phyloP scores from a whole-genome alignment of 2,888 invertebrate species.

The Hecatera dysodea region DNA sequence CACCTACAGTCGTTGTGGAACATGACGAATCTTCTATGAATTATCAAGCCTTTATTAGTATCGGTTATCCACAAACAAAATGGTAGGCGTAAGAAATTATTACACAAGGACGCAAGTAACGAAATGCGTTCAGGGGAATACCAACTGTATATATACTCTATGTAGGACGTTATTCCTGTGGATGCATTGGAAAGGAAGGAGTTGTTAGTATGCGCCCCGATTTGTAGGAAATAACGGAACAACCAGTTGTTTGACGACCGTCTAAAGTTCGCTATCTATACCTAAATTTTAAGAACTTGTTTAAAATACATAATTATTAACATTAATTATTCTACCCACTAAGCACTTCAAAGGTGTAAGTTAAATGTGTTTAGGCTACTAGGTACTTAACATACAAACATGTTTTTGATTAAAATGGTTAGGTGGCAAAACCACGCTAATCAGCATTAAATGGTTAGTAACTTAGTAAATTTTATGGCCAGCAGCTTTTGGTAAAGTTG shows the following conservation, averaged over 20 bases:
- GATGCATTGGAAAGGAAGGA: conserved; percentile 57
- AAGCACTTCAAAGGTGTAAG: background rate
- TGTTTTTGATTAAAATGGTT: background rate
- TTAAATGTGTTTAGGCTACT: background rate
- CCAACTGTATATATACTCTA: conserved; percentile 21
- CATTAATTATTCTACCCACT: conserved; percentile 14
- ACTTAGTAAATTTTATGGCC: no score
- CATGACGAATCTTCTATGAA: conserved; percentile 60
- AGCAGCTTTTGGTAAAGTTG: no score
- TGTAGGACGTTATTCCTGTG: conserved; percentile 66
- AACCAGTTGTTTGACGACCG: conserved; percentile 77
- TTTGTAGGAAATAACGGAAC: conserved; percentile 88
- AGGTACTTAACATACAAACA: background rate
- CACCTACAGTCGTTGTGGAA: conserved; percentile 31
- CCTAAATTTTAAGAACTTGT: conserved; percentile 48
- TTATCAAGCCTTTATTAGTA: conserved; percentile 50
- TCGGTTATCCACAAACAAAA: conserved; percentile 55
- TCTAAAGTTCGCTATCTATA: conserved; percentile 64
- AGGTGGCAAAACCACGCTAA: no score
- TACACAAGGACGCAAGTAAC: conserved; percentile 44
- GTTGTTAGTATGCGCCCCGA: conserved; percentile 82
- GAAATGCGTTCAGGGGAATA: conserved; percentile 43
- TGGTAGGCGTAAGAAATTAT: conserved; percentile 41
- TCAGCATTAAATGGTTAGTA: no score
- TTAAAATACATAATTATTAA: conserved; percentile 34